phyloP scores from a whole-genome alignment of 2,113 vertebrate genomes.

The Brachypteracias leptosomus region DNA sequence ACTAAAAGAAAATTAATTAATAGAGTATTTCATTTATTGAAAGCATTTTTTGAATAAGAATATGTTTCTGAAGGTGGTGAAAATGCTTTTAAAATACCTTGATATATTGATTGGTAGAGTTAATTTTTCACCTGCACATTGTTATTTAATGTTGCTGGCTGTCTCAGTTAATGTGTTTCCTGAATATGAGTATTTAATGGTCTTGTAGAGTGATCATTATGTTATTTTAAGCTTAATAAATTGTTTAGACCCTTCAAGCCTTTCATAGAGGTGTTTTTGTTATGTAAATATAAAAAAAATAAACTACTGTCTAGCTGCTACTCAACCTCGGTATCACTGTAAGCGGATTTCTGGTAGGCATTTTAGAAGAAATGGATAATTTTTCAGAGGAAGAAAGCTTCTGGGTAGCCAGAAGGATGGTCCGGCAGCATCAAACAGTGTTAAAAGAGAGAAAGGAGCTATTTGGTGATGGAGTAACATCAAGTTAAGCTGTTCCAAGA shows the following conservation, averaged over 20 bases:
- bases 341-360: not conserved
- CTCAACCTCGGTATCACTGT: not conserved
- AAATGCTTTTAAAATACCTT: constrained; percentile 52
- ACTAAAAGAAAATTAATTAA: constrained; percentile 28
- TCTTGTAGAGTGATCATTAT: not conserved
- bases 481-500: not conserved
- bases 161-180: constrained; percentile 41
- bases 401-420: not conserved
- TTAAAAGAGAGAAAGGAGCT: not conserved
- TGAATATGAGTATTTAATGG: constrained; percentile 45
- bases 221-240: constrained; percentile 40
- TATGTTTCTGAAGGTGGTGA: constrained; percentile 7
- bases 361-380: not conserved
- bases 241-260: not conserved
- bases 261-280: not conserved
- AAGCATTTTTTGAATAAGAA: constrained; percentile 5
- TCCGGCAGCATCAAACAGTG: not conserved
- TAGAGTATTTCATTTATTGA: constrained; percentile 9
- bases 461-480: not conserved
- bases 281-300: not conserved
- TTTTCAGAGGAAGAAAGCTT: not conserved
- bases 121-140: constrained; percentile 46
- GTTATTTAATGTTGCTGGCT: constrained; percentile 57
- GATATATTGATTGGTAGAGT: constrained; percentile 50
- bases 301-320: not conserved